phyloP scores from a whole-genome alignment of 2,113 vertebrate genomes.

The Oryzias melastigma region DNA sequence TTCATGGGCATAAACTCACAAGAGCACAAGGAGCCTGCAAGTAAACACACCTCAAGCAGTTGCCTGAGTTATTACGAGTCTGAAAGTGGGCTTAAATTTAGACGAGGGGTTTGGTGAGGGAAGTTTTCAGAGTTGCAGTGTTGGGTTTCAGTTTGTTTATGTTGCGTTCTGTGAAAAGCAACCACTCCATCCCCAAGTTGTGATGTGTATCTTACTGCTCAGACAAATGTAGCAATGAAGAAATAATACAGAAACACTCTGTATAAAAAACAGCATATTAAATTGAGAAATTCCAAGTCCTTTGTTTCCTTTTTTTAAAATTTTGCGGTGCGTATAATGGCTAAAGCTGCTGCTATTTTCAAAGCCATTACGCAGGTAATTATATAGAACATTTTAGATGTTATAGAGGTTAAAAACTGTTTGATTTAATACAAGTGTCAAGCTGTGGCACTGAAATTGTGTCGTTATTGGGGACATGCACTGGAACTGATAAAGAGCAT shows the following conservation, averaged over 20 bases:
- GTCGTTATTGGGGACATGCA: not conserved
- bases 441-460: not conserved
- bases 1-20: not conserved
- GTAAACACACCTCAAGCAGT: conserved; percentile 38
- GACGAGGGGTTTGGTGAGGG: conserved; percentile 21
- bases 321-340: not conserved
- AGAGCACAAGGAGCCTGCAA: conserved; percentile 4
- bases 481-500: conserved; percentile 21
- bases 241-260: not conserved
- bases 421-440: not conserved
- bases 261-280: no score
- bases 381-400: no score
- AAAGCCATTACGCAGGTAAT: no score
- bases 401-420: no score
- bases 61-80: conserved; percentile 56
- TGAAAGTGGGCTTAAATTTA: conserved; percentile 32
- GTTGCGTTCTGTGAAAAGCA: conserved; percentile 35
- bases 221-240: conserved; percentile 2
- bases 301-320: not conserved
- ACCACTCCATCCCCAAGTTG: conserved; percentile 3
- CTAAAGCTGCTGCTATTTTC: not conserved
- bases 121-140: conserved; percentile 33
- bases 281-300: not conserved
- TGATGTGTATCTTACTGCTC: not conserved
- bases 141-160: conserved; percentile 62